phyloP scores from a whole-genome alignment of 2,113 vertebrate species.

The Ochotona curzoniae region DNA sequence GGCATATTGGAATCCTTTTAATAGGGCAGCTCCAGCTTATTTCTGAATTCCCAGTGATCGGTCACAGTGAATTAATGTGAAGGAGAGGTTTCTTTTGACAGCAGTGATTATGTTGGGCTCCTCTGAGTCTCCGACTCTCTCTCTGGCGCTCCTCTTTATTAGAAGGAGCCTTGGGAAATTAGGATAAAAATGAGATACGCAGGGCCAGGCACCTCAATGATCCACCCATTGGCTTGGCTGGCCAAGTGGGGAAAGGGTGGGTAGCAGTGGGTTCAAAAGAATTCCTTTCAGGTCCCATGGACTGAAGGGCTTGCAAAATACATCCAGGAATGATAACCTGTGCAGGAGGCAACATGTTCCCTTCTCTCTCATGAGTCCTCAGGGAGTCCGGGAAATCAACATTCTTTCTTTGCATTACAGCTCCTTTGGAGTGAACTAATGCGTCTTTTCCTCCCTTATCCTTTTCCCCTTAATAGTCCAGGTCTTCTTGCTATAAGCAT shows the following conservation, averaged over 20 bases:
- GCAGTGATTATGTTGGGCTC: conserved; percentile 38
- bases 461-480: conserved; percentile 12
- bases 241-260: conserved; percentile 81
- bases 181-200: conserved; percentile 82
- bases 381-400: conserved; percentile 55
- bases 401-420: conserved; percentile 46
- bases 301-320: conserved; percentile 55
- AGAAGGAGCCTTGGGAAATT: conserved; percentile 82
- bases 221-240: conserved; percentile 74
- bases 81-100: conserved; percentile 79
- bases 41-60: conserved; percentile 62
- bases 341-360: conserved; percentile 55
- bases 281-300: conserved; percentile 77
- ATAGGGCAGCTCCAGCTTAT: conserved; percentile 56
- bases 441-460: background rate
- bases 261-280: conserved; percentile 78
- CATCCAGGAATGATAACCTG: conserved; percentile 57
- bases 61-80: conserved; percentile 70
- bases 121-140: background rate
- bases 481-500: conserved; percentile 47
- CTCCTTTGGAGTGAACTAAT: conserved; percentile 25
- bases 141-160: conserved; percentile 60
- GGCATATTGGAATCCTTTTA: conserved; percentile 46
- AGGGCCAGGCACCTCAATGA: conserved; percentile 71
- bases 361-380: conserved; percentile 64